Percentiles rank a stretch among this genome's conserved stretches.
Conservation (phyloP, 2,113 vertebrate species). For the Notothenia rossii region DNA sequence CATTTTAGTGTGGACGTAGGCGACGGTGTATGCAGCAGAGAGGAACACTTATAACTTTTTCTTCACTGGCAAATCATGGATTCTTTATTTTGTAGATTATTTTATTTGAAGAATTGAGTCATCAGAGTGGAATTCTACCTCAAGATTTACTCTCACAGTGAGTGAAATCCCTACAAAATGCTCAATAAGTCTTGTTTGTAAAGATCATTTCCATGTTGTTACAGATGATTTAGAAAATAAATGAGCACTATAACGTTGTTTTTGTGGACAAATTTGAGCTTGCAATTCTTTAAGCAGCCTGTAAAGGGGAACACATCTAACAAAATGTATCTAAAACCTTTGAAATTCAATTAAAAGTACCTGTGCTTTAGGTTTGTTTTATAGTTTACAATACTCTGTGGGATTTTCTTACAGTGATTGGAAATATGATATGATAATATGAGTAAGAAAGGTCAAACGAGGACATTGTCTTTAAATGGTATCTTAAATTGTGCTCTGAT, state of each 20-base stretch:
- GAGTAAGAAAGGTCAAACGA: not conserved
- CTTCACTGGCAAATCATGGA: slow-evolving; percentile 12
- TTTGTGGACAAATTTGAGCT: not conserved
- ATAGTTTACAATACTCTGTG: not conserved
- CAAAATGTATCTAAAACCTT: not conserved
- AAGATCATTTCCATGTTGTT: slow-evolving; percentile 16
- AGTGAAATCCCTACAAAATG: slow-evolving; percentile 26
- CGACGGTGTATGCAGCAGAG: not conserved
- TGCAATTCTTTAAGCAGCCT: not conserved
- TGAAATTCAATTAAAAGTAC: not conserved
- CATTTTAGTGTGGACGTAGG: slow-evolving; percentile 1
- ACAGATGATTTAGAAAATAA: not conserved
- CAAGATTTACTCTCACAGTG: slow-evolving; percentile 44
- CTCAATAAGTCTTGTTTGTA: not conserved
- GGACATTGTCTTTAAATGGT: slow-evolving; percentile 6
- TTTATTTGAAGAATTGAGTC: slow-evolving; percentile 35
- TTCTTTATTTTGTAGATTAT: slow-evolving; percentile 11
- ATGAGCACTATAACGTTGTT: not conserved
- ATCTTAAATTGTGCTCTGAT: slow-evolving; percentile 4
- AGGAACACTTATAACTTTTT: not conserved
- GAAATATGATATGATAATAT: not conserved
- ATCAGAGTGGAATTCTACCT: slow-evolving; percentile 35
- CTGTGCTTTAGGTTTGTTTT: not conserved
- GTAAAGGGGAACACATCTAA: not conserved
- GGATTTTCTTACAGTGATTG: not conserved